Percentiles rank a stretch among this genome's conserved stretches.
phyloP scores from a whole-genome alignment of 2,888 invertebrate genomes.

The Noctua fimbriata region DNA sequence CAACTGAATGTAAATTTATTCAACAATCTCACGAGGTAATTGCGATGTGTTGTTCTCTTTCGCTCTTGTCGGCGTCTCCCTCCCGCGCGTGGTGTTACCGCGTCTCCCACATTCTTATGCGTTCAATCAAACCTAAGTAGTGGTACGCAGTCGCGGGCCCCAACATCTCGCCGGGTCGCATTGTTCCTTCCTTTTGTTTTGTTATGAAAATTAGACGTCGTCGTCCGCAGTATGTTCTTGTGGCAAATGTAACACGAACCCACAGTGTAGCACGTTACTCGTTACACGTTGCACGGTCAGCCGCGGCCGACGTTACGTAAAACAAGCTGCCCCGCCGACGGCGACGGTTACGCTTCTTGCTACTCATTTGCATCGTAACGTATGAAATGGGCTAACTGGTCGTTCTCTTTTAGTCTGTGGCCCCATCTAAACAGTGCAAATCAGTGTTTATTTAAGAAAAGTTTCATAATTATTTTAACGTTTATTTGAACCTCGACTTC shows the following conservation, averaged over 20 bases:
- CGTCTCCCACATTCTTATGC: constrained; percentile 88
- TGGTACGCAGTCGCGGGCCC: constrained; percentile 73
- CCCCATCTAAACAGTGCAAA: constrained; percentile 3
- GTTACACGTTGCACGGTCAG: constrained; percentile 41
- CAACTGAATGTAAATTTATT: constrained; percentile 91
- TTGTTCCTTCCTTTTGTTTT: constrained; percentile 83
- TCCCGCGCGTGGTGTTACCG: constrained; percentile 74
- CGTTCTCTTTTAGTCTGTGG: background rate
- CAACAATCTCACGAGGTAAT: constrained; percentile 90
- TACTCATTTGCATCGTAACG: constrained; percentile 44
- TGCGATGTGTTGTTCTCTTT: constrained; percentile 83
- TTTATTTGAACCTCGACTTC: background rate
- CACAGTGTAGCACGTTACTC: constrained; percentile 42
- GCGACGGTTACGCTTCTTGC: constrained; percentile 36
- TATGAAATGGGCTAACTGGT: constrained; percentile 16
- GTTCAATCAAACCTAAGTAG: constrained; percentile 88
- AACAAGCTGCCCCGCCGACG: constrained; percentile 1
- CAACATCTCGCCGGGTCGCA: constrained; percentile 76
- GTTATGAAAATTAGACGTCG: constrained; percentile 81
- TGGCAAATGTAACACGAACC: constrained; percentile 65
- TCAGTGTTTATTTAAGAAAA: background rate
- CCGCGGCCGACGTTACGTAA: constrained; percentile 25
- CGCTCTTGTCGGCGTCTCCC: constrained; percentile 68
- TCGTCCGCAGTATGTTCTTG: constrained; percentile 67
- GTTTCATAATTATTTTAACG: background rate